Evolutionary conservation across 2,797 vertebrate genomes (phyloP).

Genomic region (Yasuhikotakia modesta): DNA sequence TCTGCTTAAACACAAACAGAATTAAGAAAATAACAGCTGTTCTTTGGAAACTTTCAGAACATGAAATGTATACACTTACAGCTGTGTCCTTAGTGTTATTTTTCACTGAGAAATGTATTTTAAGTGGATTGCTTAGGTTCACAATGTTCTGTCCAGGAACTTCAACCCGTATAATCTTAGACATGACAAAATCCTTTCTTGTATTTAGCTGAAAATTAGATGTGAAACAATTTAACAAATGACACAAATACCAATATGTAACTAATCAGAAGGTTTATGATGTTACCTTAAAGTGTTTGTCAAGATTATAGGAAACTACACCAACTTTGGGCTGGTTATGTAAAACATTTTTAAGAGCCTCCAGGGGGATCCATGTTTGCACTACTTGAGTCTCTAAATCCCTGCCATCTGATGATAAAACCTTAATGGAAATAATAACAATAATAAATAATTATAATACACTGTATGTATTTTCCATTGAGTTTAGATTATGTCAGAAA

Average conservation of each 20-base stretch:
- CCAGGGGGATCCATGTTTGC: slow-evolving; percentile 58
- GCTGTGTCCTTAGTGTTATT: rapidly evolving
- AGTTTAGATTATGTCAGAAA: no score
- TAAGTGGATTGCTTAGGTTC: slow-evolving; percentile 41
- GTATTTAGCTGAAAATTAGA: background rate
- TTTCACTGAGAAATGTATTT: slow-evolving; percentile 60
- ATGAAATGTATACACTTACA: slow-evolving; percentile 40
- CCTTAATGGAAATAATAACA: slow-evolving; percentile 9
- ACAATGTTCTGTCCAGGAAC: background rate
- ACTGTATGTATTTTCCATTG: no score
- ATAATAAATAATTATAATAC: background rate
- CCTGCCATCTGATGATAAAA: background rate
- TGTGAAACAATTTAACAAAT: no score
- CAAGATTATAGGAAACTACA: slow-evolving; percentile 59
- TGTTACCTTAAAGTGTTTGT: slow-evolving; percentile 63
- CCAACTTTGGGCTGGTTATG: slow-evolving; percentile 39
- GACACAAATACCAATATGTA: no score
- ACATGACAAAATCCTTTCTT: background rate
- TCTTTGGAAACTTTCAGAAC: background rate
- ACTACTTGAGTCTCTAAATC: background rate
- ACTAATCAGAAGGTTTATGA: background rate
- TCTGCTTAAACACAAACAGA: slow-evolving; percentile 4
- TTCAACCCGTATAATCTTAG: slow-evolving; percentile 67
- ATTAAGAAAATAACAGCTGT: background rate
- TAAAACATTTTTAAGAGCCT: slow-evolving; percentile 42